Conservation (phyloP, 2,797 vertebrate species). For the Pagetopsis macropterus region DNA sequence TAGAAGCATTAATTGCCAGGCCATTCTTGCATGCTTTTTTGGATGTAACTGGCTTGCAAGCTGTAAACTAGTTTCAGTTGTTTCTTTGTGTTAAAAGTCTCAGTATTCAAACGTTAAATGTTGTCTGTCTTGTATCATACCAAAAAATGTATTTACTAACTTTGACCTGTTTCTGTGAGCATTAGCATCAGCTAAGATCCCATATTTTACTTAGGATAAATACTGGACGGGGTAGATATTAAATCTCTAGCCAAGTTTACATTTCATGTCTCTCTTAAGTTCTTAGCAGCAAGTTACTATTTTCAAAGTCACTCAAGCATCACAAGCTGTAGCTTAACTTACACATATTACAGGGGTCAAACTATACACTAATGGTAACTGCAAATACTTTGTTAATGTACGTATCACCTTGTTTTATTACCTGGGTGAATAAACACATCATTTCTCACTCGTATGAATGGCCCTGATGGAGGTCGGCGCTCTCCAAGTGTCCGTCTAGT, state of each 20-base stretch:
- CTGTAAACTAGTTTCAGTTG: not conserved
- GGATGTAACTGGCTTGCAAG: not conserved
- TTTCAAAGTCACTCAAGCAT: not conserved
- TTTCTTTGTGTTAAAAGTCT: not conserved
- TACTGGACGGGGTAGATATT: too few relatives aligned
- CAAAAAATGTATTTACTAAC: conserved; percentile 14
- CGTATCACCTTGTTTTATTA: not conserved
- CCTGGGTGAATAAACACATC: too few relatives aligned
- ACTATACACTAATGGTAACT: too few relatives aligned
- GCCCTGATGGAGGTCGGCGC: too few relatives aligned
- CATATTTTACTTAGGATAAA: not conserved
- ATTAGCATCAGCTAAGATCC: not conserved
- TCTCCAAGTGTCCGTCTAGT: too few relatives aligned
- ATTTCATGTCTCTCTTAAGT: not conserved
- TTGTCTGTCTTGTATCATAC: too few relatives aligned
- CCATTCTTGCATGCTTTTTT: not conserved
- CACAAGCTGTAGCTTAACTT: not conserved
- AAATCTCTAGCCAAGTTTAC: not conserved
- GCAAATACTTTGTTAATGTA: not conserved
- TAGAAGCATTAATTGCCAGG: not conserved
- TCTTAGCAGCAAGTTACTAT: not conserved
- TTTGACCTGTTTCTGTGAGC: conserved; percentile 13
- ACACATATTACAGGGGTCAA: not conserved
- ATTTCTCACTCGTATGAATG: too few relatives aligned
- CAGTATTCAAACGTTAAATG: not conserved